Evolutionary conservation across 1,140 invertebrate species (phyloP).

Genomic region (Leptinotarsa texana): DNA sequence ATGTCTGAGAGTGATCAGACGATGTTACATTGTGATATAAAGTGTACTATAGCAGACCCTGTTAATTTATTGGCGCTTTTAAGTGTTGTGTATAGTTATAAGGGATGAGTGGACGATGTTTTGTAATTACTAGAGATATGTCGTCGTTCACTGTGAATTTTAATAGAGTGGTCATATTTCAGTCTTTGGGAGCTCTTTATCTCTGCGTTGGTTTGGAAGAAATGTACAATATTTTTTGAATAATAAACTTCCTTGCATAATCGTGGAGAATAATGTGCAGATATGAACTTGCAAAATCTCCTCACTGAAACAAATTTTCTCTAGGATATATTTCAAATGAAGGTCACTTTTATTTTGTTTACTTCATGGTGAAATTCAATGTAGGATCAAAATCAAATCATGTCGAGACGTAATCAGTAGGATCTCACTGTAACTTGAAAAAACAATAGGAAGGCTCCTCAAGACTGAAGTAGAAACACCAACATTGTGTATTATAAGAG

Average conservation of each 20-base stretch:
- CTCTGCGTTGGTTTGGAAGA: too few species aligned
- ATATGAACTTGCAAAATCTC: neutral
- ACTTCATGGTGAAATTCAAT: too few species aligned
- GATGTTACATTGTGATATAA: slow-evolving; percentile 49
- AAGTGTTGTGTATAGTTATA: slow-evolving; percentile 46
- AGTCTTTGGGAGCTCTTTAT: neutral
- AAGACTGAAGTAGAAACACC: neutral
- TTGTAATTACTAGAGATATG: slow-evolving; percentile 34
- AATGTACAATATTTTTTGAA: too few species aligned
- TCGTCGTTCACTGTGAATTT: slow-evolving; percentile 17
- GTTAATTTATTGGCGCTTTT: slow-evolving; percentile 52
- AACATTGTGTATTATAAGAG: slow-evolving; percentile 18
- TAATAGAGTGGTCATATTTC: neutral
- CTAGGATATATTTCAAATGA: neutral
- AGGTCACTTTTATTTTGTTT: too few species aligned
- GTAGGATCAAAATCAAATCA: too few species aligned
- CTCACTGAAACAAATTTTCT: neutral
- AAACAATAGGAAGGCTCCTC: neutral
- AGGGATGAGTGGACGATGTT: slow-evolving; percentile 34
- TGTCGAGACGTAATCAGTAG: too few species aligned
- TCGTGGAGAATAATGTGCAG: too few species aligned
- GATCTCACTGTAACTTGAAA: too few species aligned
- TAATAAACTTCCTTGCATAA: neutral
- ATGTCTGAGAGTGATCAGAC: slow-evolving; percentile 46
- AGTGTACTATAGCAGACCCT: slow-evolving; percentile 46